A percentile compares a stretch with the other conserved stretches of the same genome.
Conservation (phyloP, 92 coral and sea anemone species). For the Porites evermanni region DNA sequence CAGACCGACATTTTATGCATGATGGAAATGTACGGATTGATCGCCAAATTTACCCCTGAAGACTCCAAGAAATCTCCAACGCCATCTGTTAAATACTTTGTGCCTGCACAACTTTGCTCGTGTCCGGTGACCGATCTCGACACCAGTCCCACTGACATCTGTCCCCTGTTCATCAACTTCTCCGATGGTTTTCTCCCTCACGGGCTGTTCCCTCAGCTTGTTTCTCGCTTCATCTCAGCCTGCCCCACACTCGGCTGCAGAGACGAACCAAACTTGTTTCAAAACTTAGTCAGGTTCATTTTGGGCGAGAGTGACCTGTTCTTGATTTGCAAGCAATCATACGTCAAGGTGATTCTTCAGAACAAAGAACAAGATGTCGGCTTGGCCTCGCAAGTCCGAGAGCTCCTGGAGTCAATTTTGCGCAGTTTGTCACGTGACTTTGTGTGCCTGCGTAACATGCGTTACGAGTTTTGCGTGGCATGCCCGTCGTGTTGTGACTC, state of each 20-base stretch:
- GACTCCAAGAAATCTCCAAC: constrained; percentile 10
- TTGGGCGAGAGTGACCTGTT: constrained; percentile 69
- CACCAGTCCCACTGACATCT: constrained; percentile 54
- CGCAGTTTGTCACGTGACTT: constrained; percentile 65
- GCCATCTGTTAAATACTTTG: constrained; percentile 66
- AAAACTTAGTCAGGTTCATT: constrained; percentile 76
- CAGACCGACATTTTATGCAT: constrained; percentile 71
- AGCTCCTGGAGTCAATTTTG: constrained; percentile 54
- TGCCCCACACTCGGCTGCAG: constrained; percentile 72
- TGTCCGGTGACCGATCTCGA: constrained; percentile 80
- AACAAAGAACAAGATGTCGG: constrained; percentile 6
- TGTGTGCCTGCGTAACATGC: constrained; percentile 66
- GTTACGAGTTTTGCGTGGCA: constrained; percentile 61
- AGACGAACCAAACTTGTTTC: constrained; percentile 77
- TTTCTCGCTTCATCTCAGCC: constrained; percentile 74
- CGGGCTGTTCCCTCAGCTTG: constrained; percentile 75
- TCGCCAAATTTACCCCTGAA: constrained; percentile 60
- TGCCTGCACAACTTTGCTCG: constrained; percentile 86
- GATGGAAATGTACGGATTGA: constrained; percentile 85
- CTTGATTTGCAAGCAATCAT: constrained; percentile 73
- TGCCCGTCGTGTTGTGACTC: constrained; percentile 65
- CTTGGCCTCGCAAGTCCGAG: constrained; percentile 53
- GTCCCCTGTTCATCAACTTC: constrained; percentile 74
- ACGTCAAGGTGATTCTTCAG: constrained; percentile 65
- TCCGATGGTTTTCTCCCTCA: constrained; percentile 89